Conservation (phyloP, 2,113 vertebrate genomes). For the Aphelocoma coerulescens region DNA sequence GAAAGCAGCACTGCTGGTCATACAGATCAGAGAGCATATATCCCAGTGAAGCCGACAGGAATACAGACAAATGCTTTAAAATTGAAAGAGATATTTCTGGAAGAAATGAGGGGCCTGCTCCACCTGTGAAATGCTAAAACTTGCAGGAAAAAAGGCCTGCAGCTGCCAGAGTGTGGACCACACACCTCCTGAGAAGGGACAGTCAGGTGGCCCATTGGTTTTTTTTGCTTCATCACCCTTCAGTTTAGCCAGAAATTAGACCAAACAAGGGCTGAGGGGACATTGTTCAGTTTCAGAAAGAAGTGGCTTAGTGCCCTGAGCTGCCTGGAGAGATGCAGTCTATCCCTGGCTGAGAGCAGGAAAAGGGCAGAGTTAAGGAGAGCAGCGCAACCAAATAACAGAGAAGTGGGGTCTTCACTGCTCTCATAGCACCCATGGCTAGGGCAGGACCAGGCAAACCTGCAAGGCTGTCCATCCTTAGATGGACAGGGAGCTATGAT, state of each 20-base stretch:
- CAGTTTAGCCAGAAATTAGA: background rate
- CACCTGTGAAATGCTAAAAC: background rate
- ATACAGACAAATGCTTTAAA: background rate
- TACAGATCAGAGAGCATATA: background rate
- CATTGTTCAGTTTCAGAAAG: background rate
- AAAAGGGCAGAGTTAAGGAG: background rate
- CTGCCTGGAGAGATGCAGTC: background rate
- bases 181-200: background rate
- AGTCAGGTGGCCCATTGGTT: rapidly evolving
- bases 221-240: background rate
- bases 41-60: background rate
- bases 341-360: background rate
- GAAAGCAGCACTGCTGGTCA: background rate
- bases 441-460: background rate
- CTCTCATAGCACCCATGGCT: background rate
- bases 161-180: background rate
- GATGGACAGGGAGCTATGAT: background rate
- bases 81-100: background rate
- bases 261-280: background rate
- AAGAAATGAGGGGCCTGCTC: background rate
- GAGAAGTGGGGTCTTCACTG: background rate
- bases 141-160: background rate
- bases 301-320: background rate
- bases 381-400: background rate
- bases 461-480: background rate